Percentiles rank a stretch among this genome's conserved stretches.
phyloP scores from a whole-genome alignment of 37 sponge, comb jelly and placozoan species.

The Agelas oroides region DNA sequence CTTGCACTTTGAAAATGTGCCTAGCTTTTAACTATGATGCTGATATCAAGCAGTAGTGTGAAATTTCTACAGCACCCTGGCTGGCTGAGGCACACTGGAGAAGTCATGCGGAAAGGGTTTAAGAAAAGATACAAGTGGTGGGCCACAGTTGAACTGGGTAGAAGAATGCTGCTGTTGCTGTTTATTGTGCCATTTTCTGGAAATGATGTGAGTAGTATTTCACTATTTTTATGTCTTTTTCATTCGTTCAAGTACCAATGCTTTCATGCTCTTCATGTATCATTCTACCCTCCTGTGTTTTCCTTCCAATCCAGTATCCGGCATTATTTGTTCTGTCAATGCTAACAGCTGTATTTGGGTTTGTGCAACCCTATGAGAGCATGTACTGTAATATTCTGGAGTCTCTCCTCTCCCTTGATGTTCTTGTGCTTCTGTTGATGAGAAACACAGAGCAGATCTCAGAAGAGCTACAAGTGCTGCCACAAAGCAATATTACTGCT shows the following conservation, averaged over 20 bases:
- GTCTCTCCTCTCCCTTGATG: constrained; percentile 17
- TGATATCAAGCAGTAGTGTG: too few relatives aligned
- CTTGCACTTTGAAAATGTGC: too few relatives aligned
- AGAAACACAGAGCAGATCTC: constrained; percentile 6
- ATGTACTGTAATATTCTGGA: constrained; percentile 41
- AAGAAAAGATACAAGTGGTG: constrained; percentile 66
- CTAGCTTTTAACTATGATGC: too few relatives aligned
- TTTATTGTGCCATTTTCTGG: constrained; percentile 65
- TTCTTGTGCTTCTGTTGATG: constrained; percentile 30
- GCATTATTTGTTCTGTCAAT: constrained; percentile 17
- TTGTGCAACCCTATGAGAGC: constrained; percentile 53
- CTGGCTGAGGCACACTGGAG: not conserved
- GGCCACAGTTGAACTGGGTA: constrained; percentile 59
- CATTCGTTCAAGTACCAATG: too few relatives aligned
- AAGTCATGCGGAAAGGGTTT: not conserved
- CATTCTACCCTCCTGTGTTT: not conserved
- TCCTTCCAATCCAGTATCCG: constrained; percentile 33
- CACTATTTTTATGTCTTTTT: too few relatives aligned
- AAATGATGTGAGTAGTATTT: constrained; percentile 52
- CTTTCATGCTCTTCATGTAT: too few relatives aligned
- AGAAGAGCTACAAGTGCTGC: too few relatives aligned
- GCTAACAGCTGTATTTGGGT: constrained; percentile 1
- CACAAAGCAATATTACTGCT: too few relatives aligned
- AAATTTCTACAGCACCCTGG: not conserved
- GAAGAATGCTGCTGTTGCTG: constrained; percentile 59